Conservation (phyloP, 2,797 vertebrate genomes). For the Ctenopoma kingsleyae region DNA sequence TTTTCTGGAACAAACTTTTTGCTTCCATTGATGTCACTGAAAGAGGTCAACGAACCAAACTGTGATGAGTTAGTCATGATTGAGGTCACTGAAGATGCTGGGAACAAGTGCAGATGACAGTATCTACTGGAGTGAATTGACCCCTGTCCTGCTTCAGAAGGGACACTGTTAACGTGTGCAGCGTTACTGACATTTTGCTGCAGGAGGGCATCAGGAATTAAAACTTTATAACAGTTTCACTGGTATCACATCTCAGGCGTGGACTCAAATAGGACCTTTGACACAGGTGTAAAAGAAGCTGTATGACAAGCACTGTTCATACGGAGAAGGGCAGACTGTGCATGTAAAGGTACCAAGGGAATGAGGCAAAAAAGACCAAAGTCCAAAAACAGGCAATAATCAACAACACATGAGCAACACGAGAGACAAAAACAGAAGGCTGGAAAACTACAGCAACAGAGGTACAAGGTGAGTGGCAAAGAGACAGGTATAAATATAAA, state of each 20-base stretch:
- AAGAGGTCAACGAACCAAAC: constrained; percentile 53
- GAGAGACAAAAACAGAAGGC: too few relatives aligned
- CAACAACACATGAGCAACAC: too few relatives aligned
- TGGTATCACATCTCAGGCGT: background rate
- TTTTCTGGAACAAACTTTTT: constrained; percentile 32
- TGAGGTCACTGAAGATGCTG: constrained; percentile 49
- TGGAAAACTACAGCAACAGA: too few relatives aligned
- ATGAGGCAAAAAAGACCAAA: too few relatives aligned
- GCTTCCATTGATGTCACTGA: constrained; percentile 22
- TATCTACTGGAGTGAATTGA: background rate
- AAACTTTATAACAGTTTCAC: background rate
- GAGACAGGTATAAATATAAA: background rate
- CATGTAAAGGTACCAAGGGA: too few relatives aligned
- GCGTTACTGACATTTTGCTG: background rate
- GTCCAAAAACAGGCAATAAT: too few relatives aligned
- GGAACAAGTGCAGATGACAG: constrained; percentile 8
- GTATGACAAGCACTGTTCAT: too few relatives aligned
- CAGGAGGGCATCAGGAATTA: background rate
- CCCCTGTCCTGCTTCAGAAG: background rate
- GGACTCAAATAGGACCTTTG: background rate
- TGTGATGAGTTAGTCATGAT: constrained; percentile 43
- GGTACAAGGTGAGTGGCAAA: background rate
- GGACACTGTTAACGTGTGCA: background rate
- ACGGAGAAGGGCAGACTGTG: too few relatives aligned
- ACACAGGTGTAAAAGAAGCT: background rate